Conservation (phyloP, 2,888 invertebrate genomes). For the Limnephilus lunatus region DNA sequence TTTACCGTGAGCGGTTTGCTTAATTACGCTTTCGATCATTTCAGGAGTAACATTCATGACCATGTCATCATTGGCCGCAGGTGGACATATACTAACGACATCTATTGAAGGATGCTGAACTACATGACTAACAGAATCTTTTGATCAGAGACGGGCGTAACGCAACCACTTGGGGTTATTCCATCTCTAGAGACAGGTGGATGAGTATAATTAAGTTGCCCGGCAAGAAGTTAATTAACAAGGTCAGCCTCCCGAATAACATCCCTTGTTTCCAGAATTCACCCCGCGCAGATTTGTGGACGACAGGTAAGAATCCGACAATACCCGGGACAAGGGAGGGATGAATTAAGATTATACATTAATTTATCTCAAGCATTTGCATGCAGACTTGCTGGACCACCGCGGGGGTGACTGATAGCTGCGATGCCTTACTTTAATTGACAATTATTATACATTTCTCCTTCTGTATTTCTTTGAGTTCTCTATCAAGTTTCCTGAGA, state of each 20-base stretch:
- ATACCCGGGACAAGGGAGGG: constrained; percentile 15
- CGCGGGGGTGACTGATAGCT: not conserved
- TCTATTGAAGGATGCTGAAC: no score
- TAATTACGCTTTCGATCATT: no score
- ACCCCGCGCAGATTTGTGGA: constrained; percentile 61
- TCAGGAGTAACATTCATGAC: no score
- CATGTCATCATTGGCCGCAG: no score
- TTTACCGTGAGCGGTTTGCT: no score
- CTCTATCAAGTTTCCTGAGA: not conserved
- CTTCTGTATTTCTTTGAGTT: not conserved
- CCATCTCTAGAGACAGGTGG: constrained; percentile 18
- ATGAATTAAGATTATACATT: constrained; percentile 41
- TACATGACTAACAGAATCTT: no score
- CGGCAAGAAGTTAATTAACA: constrained; percentile 66
- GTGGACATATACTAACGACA: no score
- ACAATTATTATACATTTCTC: not conserved
- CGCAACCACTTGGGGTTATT: not conserved
- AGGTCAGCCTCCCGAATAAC: constrained; percentile 46
- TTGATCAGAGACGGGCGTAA: not conserved
- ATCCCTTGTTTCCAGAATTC: constrained; percentile 58
- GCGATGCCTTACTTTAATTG: not conserved
- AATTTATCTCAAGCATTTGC: not conserved
- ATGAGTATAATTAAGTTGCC: constrained; percentile 58
- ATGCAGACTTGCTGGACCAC: not conserved
- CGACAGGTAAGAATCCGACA: constrained; percentile 59